These are phyloP conservation scores for Diarsia mendica DNA, from an alignment of 2,888 invertebrate genomes.

Conservation along the genomic window DNA sequence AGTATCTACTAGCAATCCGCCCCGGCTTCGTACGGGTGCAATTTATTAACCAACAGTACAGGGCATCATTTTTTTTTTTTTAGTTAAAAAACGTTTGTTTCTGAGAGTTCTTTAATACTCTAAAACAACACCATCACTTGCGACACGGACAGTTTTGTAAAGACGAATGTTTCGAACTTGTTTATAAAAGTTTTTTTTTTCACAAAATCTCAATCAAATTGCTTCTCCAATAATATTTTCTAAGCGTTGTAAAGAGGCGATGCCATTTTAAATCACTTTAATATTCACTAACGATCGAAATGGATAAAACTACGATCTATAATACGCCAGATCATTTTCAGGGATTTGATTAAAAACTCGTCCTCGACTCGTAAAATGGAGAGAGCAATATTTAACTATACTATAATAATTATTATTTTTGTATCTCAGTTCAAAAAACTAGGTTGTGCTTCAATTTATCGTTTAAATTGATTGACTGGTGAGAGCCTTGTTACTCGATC, in stretches of 20 bases:
- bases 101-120: too few species aligned
- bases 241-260: neutral
- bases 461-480: constrained; percentile 52
- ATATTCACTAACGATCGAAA: neutral
- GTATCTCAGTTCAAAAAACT: neutral
- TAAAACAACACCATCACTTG: neutral
- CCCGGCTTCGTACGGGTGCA: neutral
- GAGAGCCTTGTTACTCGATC: constrained; percentile 32
- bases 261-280: neutral
- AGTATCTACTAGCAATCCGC: neutral
- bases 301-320: neutral
- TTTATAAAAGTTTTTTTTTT: neutral
- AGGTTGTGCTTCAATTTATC: constrained; percentile 14
- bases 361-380: neutral
- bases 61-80: too few species aligned
- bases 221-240: neutral
- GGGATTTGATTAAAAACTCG: neutral
- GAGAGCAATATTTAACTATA: neutral
- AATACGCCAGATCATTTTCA: too few species aligned
- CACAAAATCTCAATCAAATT: neutral
- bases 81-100: too few species aligned
- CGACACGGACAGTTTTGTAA: neutral
- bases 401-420: neutral
- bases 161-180: neutral
- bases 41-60: neutral